A percentile compares a stretch with the other conserved stretches of the same genome.
phyloP scores from a whole-genome alignment of 2,797 vertebrate species.

The Poeciliopsis gracilis region DNA sequence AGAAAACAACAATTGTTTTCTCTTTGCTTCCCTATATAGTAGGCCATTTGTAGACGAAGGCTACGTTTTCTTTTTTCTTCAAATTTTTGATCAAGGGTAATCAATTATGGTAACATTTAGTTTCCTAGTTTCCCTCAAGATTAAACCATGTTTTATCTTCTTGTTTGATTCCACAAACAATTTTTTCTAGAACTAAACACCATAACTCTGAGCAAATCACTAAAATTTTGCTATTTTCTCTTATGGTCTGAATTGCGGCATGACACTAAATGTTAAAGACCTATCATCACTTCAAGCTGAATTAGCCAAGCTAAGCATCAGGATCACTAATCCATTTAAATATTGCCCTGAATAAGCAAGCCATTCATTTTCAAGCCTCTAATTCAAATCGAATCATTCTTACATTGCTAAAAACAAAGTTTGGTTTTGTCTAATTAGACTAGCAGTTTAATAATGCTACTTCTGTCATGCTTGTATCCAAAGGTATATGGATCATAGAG shows the following conservation, averaged over 20 bases:
- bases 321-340: conserved; percentile 34
- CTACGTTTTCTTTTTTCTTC: background rate
- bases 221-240: conserved; percentile 30
- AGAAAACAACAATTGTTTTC: conserved; percentile 53
- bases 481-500: conserved; percentile 1
- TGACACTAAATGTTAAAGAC: conserved; percentile 30
- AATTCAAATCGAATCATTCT: conserved; percentile 35
- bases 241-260: conserved; percentile 22
- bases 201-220: conserved; percentile 23
- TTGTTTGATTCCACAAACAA: background rate
- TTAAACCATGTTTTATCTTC: background rate
- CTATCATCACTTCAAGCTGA: conserved; percentile 36
- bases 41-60: conserved; percentile 35
- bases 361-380: conserved; percentile 36
- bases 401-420: conserved; percentile 41
- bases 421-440: conserved; percentile 29
- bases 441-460: conserved; percentile 23
- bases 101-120: conserved; percentile 2
- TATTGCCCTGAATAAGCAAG: conserved; percentile 50
- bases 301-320: conserved; percentile 50
- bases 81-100: conserved; percentile 5
- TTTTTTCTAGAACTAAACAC: conserved; percentile 1
- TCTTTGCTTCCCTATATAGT: conserved; percentile 17
- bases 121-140: background rate
- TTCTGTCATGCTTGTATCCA: conserved; percentile 30